Base-by-base conservation (phyloP, 1,140 invertebrate species). In the Scaptodrosophila lebanonensis region DNA sequence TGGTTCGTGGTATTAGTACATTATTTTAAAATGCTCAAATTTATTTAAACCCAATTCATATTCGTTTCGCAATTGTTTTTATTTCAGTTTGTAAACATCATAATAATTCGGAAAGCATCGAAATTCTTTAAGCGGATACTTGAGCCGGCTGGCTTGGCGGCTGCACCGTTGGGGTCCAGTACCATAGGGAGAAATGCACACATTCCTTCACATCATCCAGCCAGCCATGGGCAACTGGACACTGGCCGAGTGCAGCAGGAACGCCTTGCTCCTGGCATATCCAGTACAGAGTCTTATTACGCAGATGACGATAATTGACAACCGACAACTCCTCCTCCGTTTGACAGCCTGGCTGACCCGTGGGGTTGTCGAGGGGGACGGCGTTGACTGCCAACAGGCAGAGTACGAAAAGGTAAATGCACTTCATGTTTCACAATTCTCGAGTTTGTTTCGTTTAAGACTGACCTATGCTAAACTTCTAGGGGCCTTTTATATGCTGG, bases 301-400 rank as follows among this genome's bases (percentile, higher is more conserved):
- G 52, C 17, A 68, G 82, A 32, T 84, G 66, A 2, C 56, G 44
- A 47, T 76, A 84, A 4, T 4, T 2, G 6, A 3, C n/a, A 12
- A 53, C 43, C 0, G 18, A 3, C 25, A 84, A 27, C 38, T 84
- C 83, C 35, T 58, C 43, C n/a, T 54, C 52, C 3, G 83, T 84
- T 20, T 59, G 63, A 32, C 83, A 84, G 0, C 76, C 75, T 0
- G 83, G 83, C n/a, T 77, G 75, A 5, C 83, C 83, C 6, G 51
- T 77, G 13, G 53, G 52, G 13, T 73, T 79, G 25, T 3, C 36
- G 17, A 44, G 58, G 36, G 53, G 8, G 9, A 35, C 49, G 4
- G 39, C 66, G 27, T 35, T 35, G 22, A 20, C 12, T 11, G 60
- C 25, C 17, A 35, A 49, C 18, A 73, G 22, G 39, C 54, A 40